These are phyloP conservation scores for Oceanodroma tethys DNA, from an alignment of 2,113 vertebrate genomes.

Conservation along the genomic window DNA sequence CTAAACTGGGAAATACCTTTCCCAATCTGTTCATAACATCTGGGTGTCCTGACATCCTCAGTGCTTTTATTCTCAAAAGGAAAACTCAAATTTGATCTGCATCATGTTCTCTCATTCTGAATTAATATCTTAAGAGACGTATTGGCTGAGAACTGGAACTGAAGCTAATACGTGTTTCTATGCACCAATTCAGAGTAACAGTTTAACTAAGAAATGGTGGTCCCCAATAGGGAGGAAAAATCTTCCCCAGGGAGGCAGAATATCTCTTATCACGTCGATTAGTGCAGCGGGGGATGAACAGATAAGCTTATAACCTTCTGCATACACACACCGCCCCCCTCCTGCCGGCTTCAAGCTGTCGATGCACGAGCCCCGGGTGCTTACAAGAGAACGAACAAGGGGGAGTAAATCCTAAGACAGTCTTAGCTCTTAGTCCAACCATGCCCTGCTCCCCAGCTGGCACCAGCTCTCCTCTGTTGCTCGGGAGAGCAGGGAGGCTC, in stretches of 20 bases:
- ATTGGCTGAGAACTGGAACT: neutral
- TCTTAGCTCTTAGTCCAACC: neutral
- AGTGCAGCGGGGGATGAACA: neutral
- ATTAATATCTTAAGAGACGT: neutral
- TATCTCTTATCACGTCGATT: neutral
- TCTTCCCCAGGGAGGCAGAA: neutral
- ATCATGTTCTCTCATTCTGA: neutral
- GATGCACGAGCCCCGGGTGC: neutral
- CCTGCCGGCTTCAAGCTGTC: neutral
- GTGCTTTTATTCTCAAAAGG: neutral
- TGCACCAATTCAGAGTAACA: neutral
- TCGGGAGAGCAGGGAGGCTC: neutral
- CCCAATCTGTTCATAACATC: neutral
- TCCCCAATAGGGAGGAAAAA: neutral
- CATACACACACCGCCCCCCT: neutral
- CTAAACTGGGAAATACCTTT: neutral
- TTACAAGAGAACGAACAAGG: neutral
- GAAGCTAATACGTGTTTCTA: fast-evolving
- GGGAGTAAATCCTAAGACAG: neutral
- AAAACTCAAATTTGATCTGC: neutral
- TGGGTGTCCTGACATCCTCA: neutral
- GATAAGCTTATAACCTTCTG: neutral
- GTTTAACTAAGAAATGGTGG: neutral
- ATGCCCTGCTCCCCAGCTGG: neutral
- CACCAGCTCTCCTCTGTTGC: neutral